Base-by-base conservation (phyloP, 2,797 vertebrate genomes). In the Semotilus atromaculatus region DNA sequence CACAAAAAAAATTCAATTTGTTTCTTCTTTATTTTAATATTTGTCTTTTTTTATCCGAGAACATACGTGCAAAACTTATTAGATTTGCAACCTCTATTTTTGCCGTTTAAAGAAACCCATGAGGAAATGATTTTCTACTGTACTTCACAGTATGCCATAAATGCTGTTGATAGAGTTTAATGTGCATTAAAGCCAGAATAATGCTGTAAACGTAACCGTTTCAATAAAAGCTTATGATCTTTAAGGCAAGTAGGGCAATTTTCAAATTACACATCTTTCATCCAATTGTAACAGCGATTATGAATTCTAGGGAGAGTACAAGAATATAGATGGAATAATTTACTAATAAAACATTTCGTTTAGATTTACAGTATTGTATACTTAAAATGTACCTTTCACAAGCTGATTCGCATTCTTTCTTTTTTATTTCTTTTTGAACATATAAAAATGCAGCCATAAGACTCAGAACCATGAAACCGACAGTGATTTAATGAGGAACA, bases 391-490 rank as follows among this genome's bases (percentile, higher is more conserved):
- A 75, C 71, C 81, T 26, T 83, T 74, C 40, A 83, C n/a, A 53
- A 51, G 58, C 23, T 73, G 40, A 13, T 74, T 60, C 55, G 0
- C 23, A n/a, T 72, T 80, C 10, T 43, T 78, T 79, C 79, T 34
- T 70, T 64, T 31, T 79, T 10, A 29, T 78, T 66, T 82, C n/a
- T 48, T 55, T 31, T 34, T 14, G 10, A 82, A 48, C 18, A 77
- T 29, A 85, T 45, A 84, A 85, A 82, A 87, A 77, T 43, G 68
- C 68, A n/a, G 86, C 91, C 86, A 87, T 90, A 92, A 94, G 92
- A 94, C 90, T 93, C 92, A 92, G 92, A 92, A 88, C 90, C 55
- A 19, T 79, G 55, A 78, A 88, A 91, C 87, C 64, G 89, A 93
- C 84, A 83, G 84, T 88, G 92, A 92, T 80, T 89, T 92, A 90